phyloP scores from a whole-genome alignment of 2,888 invertebrate species.

The Baccha elongata region DNA sequence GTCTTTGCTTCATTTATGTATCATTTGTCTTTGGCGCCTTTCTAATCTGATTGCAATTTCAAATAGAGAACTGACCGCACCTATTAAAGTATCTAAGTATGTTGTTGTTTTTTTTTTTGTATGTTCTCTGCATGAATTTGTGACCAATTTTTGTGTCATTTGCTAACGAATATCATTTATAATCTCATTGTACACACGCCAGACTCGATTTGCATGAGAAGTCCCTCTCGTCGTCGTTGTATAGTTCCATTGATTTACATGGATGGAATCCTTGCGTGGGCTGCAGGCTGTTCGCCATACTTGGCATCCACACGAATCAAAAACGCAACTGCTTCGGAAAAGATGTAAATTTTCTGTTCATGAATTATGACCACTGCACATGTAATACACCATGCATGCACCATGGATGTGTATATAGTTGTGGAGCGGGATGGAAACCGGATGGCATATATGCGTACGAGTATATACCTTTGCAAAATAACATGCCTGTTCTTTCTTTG shows the following conservation, averaged over 20 bases:
- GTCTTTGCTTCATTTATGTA: constrained; percentile 18
- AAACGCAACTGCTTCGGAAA: constrained; percentile 64
- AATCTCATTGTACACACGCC: constrained; percentile 66
- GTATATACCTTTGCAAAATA: too few species aligned
- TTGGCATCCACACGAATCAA: constrained; percentile 69
- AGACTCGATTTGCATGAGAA: constrained; percentile 58
- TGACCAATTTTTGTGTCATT: constrained; percentile 70
- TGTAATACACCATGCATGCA: constrained; percentile 55
- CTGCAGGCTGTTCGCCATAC: constrained; percentile 61
- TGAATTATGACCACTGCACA: constrained; percentile 73
- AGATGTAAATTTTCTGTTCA: constrained; percentile 73
- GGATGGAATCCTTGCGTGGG: constrained; percentile 70
- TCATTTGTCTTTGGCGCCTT: constrained; percentile 70
- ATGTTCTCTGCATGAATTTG: constrained; percentile 33
- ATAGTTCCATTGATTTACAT: constrained; percentile 63
- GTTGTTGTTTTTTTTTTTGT: not conserved
- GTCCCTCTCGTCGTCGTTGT: constrained; percentile 9
- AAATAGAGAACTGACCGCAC: constrained; percentile 48
- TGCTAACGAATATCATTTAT: constrained; percentile 73
- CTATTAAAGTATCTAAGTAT: constrained; percentile 21
- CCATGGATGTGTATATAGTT: not conserved
- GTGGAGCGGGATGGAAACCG: constrained; percentile 22
- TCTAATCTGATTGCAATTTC: constrained; percentile 55
- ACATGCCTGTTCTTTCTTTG: constrained; percentile 59
- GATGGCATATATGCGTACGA: constrained; percentile 70